A percentile compares a stretch with the other conserved stretches of the same genome.
phyloP scores from a whole-genome alignment of 2,113 vertebrate genomes.

The Salminus brasiliensis region DNA sequence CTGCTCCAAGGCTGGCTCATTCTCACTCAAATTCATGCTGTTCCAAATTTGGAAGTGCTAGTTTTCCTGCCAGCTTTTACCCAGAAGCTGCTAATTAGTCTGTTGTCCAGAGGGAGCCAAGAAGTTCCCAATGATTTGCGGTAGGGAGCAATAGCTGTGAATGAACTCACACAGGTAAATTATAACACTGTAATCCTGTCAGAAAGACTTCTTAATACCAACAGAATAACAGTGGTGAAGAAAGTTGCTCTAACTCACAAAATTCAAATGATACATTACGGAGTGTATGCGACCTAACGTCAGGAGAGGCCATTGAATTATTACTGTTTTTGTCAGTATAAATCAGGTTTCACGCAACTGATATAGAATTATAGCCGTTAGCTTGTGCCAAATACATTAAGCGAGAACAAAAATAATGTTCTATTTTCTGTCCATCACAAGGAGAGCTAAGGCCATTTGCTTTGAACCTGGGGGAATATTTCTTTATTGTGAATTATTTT shows the following conservation, averaged over 20 bases:
- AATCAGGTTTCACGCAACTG: conserved; percentile 57
- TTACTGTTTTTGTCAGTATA: conserved; percentile 69
- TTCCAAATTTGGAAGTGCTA: neutral
- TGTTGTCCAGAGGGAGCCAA: neutral
- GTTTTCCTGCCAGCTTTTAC: neutral
- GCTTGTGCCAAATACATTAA: conserved; percentile 66
- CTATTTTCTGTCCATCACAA: conserved; percentile 68
- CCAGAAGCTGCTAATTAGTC: neutral
- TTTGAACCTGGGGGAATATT: conserved; percentile 67
- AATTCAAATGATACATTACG: neutral
- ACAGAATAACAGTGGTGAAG: neutral
- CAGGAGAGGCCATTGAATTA: conserved; percentile 51
- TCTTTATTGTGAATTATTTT: conserved; percentile 69
- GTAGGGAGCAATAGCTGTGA: neutral
- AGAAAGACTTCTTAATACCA: neutral
- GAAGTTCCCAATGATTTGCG: neutral
- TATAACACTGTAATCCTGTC: neutral
- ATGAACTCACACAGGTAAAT: conserved; percentile 1
- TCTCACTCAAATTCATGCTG: neutral
- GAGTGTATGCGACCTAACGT: neutral
- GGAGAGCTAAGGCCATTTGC: conserved; percentile 55
- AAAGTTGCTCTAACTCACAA: neutral
- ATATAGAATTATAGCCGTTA: conserved; percentile 54
- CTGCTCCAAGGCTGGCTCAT: neutral
- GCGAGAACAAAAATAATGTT: conserved; percentile 63